A percentile compares a stretch with the other conserved stretches of the same genome.
These are phyloP conservation scores for Xenopus borealis DNA, from an alignment of 2,113 vertebrate genomes.

Conservation along the genomic window DNA sequence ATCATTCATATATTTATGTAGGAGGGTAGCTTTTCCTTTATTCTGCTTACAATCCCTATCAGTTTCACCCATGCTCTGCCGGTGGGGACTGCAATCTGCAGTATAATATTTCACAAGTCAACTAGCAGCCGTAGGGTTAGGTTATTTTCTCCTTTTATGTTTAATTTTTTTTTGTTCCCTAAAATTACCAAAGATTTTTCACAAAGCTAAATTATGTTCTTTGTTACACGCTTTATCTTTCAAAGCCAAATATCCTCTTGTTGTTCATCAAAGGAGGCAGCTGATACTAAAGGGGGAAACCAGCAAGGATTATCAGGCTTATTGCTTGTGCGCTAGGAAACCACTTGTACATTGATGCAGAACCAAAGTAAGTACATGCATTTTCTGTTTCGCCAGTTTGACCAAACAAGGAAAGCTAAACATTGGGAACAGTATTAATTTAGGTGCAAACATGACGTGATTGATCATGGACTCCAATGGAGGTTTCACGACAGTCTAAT, in stretches of 20 bases:
- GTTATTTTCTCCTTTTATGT: slow-evolving; percentile 68
- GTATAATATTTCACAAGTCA: background rate
- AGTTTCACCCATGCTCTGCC: slow-evolving; percentile 59
- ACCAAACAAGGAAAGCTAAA: slow-evolving; percentile 75
- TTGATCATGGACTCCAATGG: background rate
- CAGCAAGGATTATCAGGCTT: slow-evolving; percentile 57
- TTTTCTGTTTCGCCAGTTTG: slow-evolving; percentile 69
- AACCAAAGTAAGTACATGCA: slow-evolving; percentile 79
- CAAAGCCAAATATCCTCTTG: slow-evolving; percentile 94
- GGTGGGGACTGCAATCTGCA: background rate
- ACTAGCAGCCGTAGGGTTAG: background rate
- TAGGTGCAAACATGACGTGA: background rate
- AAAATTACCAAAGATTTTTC: slow-evolving; percentile 98
- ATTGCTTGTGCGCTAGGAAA: slow-evolving; percentile 45
- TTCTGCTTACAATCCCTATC: slow-evolving; percentile 53
- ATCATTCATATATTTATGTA: slow-evolving; percentile 71
- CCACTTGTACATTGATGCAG: slow-evolving; percentile 58
- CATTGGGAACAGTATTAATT: slow-evolving; percentile 66
- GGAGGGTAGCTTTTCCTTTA: slow-evolving; percentile 59
- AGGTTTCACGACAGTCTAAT: background rate
- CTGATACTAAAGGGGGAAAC: slow-evolving; percentile 69
- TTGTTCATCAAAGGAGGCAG: slow-evolving; percentile 78
- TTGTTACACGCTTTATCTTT: slow-evolving; percentile 95
- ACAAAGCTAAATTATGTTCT: slow-evolving; percentile 87
- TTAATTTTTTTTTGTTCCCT: slow-evolving; percentile 72